These are phyloP conservation scores for Nematostella vectensis DNA, from an alignment of 92 coral and sea anemone genomes.

Conservation along the genomic window DNA sequence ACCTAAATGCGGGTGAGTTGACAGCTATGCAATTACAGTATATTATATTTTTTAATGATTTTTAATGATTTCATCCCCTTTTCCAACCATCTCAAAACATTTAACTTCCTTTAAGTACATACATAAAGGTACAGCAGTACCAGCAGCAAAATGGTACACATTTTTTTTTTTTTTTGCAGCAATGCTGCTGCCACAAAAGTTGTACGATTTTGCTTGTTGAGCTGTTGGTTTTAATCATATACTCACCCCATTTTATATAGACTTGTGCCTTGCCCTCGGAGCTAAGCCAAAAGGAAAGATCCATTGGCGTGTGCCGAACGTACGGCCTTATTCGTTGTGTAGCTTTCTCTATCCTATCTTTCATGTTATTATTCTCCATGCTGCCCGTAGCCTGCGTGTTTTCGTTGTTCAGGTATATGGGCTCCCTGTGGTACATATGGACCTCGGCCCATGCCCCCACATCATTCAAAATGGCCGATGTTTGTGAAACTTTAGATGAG, in stretches of 20 bases:
- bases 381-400: too few relatives aligned
- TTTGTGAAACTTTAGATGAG: conserved; percentile 49
- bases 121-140: too few relatives aligned
- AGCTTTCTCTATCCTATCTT: conserved; percentile 18
- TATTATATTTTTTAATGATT: too few relatives aligned
- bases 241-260: conserved; percentile 76
- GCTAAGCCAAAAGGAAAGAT: conserved; percentile 75
- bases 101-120: too few relatives aligned
- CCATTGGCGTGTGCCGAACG: conserved; percentile 63
- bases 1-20: too few relatives aligned
- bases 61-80: background rate
- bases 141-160: background rate
- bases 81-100: too few relatives aligned
- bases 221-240: background rate
- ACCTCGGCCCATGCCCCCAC: background rate
- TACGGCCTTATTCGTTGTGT: conserved; percentile 17
- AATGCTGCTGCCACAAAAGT: too few relatives aligned
- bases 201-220: too few relatives aligned
- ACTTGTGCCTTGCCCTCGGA: conserved; percentile 38
- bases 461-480: conserved; percentile 72
- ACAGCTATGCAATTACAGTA: too few relatives aligned
- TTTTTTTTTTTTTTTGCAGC: too few relatives aligned
- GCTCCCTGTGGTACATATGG: background rate
- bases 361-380: background rate
- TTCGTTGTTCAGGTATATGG: too few relatives aligned